Base-by-base conservation (phyloP, 2,797 vertebrate genomes). In the Amniataba percoides region DNA sequence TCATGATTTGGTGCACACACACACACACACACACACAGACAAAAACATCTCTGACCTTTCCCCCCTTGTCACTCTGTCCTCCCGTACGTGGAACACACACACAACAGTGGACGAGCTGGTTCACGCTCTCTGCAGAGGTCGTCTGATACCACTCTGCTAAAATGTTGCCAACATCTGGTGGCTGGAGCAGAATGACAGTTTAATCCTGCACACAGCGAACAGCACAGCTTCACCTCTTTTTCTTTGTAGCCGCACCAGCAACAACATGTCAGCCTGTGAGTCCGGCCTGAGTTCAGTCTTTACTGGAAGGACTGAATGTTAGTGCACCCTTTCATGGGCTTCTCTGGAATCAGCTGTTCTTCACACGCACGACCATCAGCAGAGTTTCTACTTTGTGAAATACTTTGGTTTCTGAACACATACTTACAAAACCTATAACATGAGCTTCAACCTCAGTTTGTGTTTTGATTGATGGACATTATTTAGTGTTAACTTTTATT, bases 101-200 rank as follows among this genome's bases (percentile, higher is more conserved):
- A 46, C 39, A 25, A 21, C 39, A 23, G 27, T 31, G 42, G 58
- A 11, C 34, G 21, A 7, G 19, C 49, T 51, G n/a, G 48, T 70
- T 71, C 39, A 36, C 45, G n/a, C 25, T n/a, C 64, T 67, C n/a
- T 75, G 56, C 43, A n/a, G 21, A 46, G 15, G 58, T 9, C 46
- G 48, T 49, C 2, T 0, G 25, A 21, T 21, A 36, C 48, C 51
- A 66, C 46, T 65, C 55, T 57, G 42, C 48, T 3, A 6, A 76
- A 64, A 59, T 15, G 6, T 15, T 55, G 14, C 4, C 55, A 43
- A 49, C 8, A 18, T 18, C 9, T 52, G n/a, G 5, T 12, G 3
- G 58, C 27, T 13, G 55, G 40, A 75, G n/a, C 43, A 23, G 52
- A 56, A 11, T 45, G 16, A 25, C 48, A 18, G 63, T 16, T 8